Evolutionary conservation across 2,113 vertebrate species (phyloP), one percentile per base, ranked within the genome.

Genomic region (Echinops telfairi): DNA sequence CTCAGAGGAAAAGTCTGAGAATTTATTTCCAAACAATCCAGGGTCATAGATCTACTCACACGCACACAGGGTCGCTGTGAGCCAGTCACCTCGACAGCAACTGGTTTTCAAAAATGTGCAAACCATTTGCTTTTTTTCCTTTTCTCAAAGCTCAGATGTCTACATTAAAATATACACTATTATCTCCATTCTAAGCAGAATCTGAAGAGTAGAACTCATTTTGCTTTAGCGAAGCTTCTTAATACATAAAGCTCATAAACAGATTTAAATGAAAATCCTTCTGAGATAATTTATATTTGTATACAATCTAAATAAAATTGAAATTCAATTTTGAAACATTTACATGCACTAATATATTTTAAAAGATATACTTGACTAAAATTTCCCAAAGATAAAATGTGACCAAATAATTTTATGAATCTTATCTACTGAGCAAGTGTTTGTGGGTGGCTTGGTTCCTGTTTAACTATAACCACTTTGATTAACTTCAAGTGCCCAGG

Each of bases 201-300:
- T 53, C 81, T 57, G 20, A 60, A 43, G 7, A 71, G 17, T 0
- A 76, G 25, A 77, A 64, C 0, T 33, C n/a, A 70, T 71, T 80
- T 40, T 80, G 19, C 57, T 85, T 58, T 89, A 38, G 70, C 68
- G 87, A 53, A 53, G 6, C 47, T 53, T 53, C 47, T 53, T 53
- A 53, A 82, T 3, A 31, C 27, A 73, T 79, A 89, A 93, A 93
- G 25, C 7, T 40, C 57, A 43, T 64, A 78, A 68, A 15, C 16
- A 62, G n/a, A 88, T 76, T 66, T 80, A 88, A 83, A 78, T 31
- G 36, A 87, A 87, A 92, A 68, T 77, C 16, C 19, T 36, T 90
- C 57, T 86, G 19, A 86, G 92, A 83, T 83, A 77, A 86, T 40
- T 60, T 79, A 62, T 23, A 77, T 68, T 78, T 90, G 86, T 84